These are phyloP conservation scores for Ammodytes marinus DNA, from an alignment of 2,113 vertebrate genomes.

Conservation along the genomic window DNA sequence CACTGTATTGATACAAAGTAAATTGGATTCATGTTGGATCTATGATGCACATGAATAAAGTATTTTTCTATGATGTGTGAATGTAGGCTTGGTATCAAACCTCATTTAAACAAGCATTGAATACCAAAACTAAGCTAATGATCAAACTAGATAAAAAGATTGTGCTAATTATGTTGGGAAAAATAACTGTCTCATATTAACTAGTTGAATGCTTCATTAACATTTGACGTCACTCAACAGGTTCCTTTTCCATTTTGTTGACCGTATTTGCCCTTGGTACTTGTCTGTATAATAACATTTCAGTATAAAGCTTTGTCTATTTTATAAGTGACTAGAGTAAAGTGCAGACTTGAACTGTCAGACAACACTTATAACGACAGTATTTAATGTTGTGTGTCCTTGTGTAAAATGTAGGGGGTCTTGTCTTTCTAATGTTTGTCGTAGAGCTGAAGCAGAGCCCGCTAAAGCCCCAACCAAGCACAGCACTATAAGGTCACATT, in stretches of 20 bases:
- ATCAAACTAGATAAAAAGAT: not conserved
- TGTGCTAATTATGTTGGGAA: slow-evolving; percentile 3
- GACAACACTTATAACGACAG: not conserved
- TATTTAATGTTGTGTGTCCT: not conserved
- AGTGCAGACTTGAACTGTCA: not conserved
- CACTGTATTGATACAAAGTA: not conserved
- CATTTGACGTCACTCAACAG: too few species aligned
- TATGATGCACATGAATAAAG: not conserved
- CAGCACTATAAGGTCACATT: slow-evolving; percentile 36
- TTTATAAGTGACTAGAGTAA: not conserved
- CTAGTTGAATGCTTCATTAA: not conserved
- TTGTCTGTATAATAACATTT: not conserved
- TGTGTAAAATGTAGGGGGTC: slow-evolving; percentile 38
- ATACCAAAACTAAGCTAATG: not conserved
- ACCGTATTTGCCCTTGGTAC: too few species aligned
- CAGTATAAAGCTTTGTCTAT: not conserved
- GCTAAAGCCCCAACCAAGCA: slow-evolving; percentile 18
- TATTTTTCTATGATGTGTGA: not conserved
- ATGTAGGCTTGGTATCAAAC: not conserved
- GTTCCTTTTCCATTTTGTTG: not conserved
- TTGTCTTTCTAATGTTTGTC: slow-evolving; percentile 25
- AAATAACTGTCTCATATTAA: slow-evolving; percentile 13
- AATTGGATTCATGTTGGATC: slow-evolving; percentile 7
- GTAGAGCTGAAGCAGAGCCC: not conserved
- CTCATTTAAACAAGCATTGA: too few species aligned